These are phyloP conservation scores for Scortum barcoo DNA, from an alignment of 2,113 vertebrate genomes.

Conservation along the genomic window DNA sequence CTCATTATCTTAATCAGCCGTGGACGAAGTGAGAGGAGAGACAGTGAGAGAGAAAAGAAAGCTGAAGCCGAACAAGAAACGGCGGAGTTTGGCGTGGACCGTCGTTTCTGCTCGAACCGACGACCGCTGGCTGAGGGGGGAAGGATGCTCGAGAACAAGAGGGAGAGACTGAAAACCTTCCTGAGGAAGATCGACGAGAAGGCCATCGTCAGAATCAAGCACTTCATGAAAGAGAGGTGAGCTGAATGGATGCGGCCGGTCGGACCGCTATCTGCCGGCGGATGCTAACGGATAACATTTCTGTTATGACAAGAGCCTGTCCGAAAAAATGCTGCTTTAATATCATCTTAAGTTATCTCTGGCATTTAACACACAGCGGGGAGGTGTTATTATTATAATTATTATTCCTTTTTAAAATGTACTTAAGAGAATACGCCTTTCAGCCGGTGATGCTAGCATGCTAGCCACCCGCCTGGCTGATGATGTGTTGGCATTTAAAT, in stretches of 20 bases:
- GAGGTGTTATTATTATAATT: neutral
- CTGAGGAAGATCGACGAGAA: conserved; percentile 87
- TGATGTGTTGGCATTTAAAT: conserved; percentile 43
- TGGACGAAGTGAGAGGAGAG: conserved; percentile 60
- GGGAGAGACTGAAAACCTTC: conserved; percentile 86
- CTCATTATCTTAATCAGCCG: conserved; percentile 82
- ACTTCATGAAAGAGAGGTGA: conserved; percentile 88
- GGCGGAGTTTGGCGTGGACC: conserved; percentile 68
- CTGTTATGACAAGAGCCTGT: neutral
- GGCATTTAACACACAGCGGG: fast-evolving
- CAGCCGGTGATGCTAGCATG: conserved; percentile 40
- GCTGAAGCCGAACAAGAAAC: conserved; percentile 57
- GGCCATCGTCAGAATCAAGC: conserved; percentile 85
- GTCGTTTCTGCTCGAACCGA: conserved; percentile 65
- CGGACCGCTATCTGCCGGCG: conserved; percentile 66
- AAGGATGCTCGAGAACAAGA: conserved; percentile 88
- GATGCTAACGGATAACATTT: conserved; percentile 37
- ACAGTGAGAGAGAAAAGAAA: conserved; percentile 40
- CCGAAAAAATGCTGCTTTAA: neutral
- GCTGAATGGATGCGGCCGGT: conserved; percentile 44
- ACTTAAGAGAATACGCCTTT: no score
- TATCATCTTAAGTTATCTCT: neutral
- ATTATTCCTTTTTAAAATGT: no score
- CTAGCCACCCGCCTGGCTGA: conserved; percentile 24
- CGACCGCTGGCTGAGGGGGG: conserved; percentile 67